Conservation (phyloP, 2,113 vertebrate genomes). For the Nerophis lumbriciformis region DNA sequence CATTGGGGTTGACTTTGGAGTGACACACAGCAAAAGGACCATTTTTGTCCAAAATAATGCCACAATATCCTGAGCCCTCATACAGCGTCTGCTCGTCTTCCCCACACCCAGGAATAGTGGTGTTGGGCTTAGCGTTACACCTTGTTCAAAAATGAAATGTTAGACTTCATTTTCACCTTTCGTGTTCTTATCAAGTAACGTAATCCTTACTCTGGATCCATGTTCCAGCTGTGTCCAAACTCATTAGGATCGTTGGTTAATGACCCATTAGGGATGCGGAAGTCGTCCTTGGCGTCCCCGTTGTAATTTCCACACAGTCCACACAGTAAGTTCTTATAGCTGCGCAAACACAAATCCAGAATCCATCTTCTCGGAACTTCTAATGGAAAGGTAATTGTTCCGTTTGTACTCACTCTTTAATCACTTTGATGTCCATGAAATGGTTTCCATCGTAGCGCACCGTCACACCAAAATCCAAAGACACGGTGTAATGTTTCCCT, state of each 20-base stretch:
- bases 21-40: constrained; percentile 61
- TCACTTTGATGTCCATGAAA: constrained; percentile 69
- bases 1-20: constrained; percentile 60
- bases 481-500: constrained; percentile 55
- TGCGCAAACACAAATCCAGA: constrained; percentile 27
- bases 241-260: constrained; percentile 52
- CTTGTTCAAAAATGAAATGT: constrained; percentile 33
- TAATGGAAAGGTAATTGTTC: background rate
- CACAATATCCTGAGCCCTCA: constrained; percentile 66
- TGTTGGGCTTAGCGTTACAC: constrained; percentile 63
- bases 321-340: constrained; percentile 65
- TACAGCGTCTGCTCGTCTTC: constrained; percentile 60
- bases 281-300: constrained; percentile 59
- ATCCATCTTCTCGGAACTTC: background rate
- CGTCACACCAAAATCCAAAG: constrained; percentile 65
- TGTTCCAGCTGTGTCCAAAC: constrained; percentile 76
- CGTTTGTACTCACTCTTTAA: constrained; percentile 66
- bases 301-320: constrained; percentile 74
- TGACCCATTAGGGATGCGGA: constrained; percentile 65
- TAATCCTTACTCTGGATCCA: constrained; percentile 60
- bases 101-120: constrained; percentile 57
- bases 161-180: background rate
- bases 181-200: background rate
- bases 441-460: constrained; percentile 75
- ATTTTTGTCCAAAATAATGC: constrained; percentile 56